Percentiles rank a stretch among this genome's conserved stretches.
Evolutionary conservation across 2,888 invertebrate species (phyloP).

Genomic region (Lycophotia porphyrea): DNA sequence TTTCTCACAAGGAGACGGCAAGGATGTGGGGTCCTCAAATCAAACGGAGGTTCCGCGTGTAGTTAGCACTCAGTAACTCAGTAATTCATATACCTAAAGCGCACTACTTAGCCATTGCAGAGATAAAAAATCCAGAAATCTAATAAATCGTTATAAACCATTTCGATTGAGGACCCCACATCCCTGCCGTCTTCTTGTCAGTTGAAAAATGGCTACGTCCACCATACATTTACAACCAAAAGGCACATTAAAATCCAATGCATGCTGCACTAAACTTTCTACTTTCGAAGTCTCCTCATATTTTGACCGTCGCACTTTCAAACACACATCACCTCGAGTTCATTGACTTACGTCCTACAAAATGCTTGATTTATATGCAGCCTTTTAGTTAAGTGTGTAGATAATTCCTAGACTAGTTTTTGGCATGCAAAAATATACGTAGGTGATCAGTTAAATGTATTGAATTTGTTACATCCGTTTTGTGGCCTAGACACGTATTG

Average conservation of each 20-base stretch:
- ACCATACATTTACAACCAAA: not conserved
- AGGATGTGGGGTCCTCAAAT: no score
- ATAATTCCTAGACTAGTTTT: slow-evolving; percentile 23
- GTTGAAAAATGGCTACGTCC: not conserved
- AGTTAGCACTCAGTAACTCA: no score
- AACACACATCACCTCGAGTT: slow-evolving; percentile 37
- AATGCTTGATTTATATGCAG: slow-evolving; percentile 25
- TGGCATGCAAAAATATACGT: slow-evolving; percentile 30
- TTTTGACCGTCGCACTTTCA: slow-evolving; percentile 51
- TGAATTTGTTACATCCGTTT: slow-evolving; percentile 16
- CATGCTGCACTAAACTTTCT: slow-evolving; percentile 49
- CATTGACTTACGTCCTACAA: slow-evolving; percentile 48
- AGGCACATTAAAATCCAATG: slow-evolving; percentile 28
- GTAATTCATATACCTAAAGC: no score
- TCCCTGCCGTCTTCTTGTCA: no score
- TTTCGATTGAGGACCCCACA: no score
- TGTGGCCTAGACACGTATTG: slow-evolving; percentile 30
- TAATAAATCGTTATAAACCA: no score
- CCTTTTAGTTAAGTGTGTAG: slow-evolving; percentile 3
- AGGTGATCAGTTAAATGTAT: slow-evolving; percentile 1
- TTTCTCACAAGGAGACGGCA: no score
- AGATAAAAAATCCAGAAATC: no score
- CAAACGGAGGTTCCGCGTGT: no score
- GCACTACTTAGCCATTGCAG: no score
- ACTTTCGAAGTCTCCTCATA: slow-evolving; percentile 29